phyloP scores from a whole-genome alignment of 2,797 vertebrate species.

The Semotilus atromaculatus region DNA sequence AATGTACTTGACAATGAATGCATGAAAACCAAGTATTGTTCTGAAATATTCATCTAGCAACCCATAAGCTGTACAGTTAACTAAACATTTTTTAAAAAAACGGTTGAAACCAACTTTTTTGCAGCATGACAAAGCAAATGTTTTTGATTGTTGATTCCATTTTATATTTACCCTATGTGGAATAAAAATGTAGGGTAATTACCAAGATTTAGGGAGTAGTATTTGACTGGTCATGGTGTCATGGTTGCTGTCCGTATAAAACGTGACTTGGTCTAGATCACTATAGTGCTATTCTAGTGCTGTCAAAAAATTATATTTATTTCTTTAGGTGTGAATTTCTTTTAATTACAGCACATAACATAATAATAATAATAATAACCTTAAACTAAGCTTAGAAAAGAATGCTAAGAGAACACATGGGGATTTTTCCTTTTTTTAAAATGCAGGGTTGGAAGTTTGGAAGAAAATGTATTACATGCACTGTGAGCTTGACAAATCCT shows the following conservation, averaged over 20 bases:
- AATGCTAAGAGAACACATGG: no score
- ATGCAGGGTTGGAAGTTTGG: background rate
- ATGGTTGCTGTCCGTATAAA: background rate
- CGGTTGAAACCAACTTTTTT: no score
- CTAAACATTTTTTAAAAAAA: background rate
- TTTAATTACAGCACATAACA: background rate
- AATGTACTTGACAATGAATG: background rate
- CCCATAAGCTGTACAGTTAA: background rate
- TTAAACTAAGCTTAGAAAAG: background rate
- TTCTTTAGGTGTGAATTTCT: background rate
- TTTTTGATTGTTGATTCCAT: no score
- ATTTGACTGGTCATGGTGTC: no score
- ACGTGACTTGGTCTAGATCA: background rate
- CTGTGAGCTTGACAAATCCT: background rate
- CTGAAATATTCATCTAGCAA: background rate
- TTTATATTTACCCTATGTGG: no score
- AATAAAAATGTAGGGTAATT: no score
- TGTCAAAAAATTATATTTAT: background rate
- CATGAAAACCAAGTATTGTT: conserved; percentile 1
- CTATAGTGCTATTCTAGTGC: background rate
- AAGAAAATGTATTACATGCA: background rate
- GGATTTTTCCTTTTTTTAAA: background rate
- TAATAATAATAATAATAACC: background rate
- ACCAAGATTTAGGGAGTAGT: no score
- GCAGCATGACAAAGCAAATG: no score